A percentile compares a stretch with the other conserved stretches of the same genome.
Evolutionary conservation across 2,113 vertebrate genomes (phyloP).

Genomic region (Fulmarus glacialis): DNA sequence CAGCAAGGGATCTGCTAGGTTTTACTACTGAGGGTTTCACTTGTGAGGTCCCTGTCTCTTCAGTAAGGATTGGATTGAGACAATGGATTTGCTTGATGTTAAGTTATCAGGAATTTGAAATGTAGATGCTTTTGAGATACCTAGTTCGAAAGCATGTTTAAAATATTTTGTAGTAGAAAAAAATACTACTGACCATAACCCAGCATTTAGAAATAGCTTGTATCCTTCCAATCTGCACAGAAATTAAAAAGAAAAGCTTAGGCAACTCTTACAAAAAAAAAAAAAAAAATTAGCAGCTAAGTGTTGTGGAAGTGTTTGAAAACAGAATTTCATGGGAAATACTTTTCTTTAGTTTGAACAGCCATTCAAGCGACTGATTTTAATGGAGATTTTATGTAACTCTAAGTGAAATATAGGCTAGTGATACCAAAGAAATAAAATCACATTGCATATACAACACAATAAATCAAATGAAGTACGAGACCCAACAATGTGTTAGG

Average conservation of each 20-base stretch:
- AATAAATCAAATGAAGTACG: neutral
- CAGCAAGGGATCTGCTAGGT: neutral
- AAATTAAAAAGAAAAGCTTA: neutral
- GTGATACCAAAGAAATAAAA: neutral
- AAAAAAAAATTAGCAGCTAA: neutral
- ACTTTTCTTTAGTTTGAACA: neutral
- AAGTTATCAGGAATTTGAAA: neutral
- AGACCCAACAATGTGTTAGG: rapidly evolving
- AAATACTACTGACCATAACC: neutral
- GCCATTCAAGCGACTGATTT: neutral
- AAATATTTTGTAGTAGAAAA: neutral
- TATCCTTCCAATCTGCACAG: neutral
- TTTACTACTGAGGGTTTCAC: neutral
- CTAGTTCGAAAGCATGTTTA: neutral
- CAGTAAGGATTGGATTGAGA: neutral
- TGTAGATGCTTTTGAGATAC: neutral
- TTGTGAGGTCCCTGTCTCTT: neutral
- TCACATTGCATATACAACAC: neutral
- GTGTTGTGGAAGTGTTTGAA: neutral
- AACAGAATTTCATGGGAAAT: neutral
- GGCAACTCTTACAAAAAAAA: neutral
- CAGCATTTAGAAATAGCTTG: neutral
- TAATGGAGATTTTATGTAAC: neutral
- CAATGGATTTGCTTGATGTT: neutral
- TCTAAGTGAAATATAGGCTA: neutral